Conservation (phyloP, 2,888 invertebrate genomes). For the Dynastes hyllus region DNA sequence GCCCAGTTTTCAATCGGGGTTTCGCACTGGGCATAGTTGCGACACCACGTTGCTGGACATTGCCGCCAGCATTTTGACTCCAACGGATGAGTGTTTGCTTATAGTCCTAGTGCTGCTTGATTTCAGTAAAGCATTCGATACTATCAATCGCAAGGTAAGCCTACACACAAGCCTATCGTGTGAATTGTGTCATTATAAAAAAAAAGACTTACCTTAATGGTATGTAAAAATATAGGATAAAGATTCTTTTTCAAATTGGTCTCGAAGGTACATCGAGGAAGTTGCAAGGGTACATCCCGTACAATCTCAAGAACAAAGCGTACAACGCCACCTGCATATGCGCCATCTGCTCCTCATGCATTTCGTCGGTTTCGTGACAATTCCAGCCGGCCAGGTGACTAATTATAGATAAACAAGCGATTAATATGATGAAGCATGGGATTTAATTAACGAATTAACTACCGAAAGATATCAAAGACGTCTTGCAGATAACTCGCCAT, state of each 20-base stretch:
- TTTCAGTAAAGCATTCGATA: no score
- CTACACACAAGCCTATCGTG: not conserved
- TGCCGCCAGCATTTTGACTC: no score
- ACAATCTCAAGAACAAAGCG: slow-evolving; percentile 89
- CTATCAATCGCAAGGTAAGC: no score
- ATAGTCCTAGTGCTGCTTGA: no score
- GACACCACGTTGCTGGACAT: no score
- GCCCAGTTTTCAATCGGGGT: no score
- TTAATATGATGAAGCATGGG: not conserved
- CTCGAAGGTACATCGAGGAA: slow-evolving; percentile 86
- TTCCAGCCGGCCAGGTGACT: slow-evolving; percentile 81
- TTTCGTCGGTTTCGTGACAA: slow-evolving; percentile 75
- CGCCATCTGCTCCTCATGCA: slow-evolving; percentile 79
- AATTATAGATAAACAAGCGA: slow-evolving; percentile 56
- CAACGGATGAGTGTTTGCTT: no score
- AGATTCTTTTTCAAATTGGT: slow-evolving; percentile 82
- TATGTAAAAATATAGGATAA: slow-evolving; percentile 83
- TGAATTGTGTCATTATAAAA: not conserved
- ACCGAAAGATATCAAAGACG: slow-evolving; percentile 76
- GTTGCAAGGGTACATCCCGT: slow-evolving; percentile 95
- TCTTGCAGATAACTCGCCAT: slow-evolving; percentile 81
- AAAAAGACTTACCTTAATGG: slow-evolving; percentile 76
- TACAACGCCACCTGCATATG: slow-evolving; percentile 89
- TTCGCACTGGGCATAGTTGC: no score
- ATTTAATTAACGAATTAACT: slow-evolving; percentile 2